Conservation (phyloP, 2,113 vertebrate genomes). For the Plestiodon gilberti region DNA sequence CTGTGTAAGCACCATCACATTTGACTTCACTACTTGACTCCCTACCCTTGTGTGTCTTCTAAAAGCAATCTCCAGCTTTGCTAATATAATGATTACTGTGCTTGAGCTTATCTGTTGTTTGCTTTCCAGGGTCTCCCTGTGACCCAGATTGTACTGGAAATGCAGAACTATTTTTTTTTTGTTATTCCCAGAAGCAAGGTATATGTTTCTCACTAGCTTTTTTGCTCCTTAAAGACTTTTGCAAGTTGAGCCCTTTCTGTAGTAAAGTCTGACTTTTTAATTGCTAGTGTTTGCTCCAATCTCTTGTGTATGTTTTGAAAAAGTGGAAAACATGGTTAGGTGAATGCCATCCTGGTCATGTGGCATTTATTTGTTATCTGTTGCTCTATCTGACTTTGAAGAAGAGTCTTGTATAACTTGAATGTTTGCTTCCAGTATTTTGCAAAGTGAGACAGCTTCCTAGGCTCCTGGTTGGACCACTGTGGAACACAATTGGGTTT, state of each 20-base stretch:
- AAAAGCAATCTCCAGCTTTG: not conserved
- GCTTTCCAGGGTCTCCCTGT: not conserved
- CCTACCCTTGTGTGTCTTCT: not conserved
- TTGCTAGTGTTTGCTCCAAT: not conserved
- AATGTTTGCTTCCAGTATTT: not conserved
- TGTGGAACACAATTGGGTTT: not conserved
- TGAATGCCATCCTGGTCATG: too few relatives aligned
- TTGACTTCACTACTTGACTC: not conserved
- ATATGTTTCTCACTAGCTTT: not conserved
- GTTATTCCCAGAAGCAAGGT: not conserved
- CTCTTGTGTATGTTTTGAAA: not conserved
- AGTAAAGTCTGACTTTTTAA: not conserved
- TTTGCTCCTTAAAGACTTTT: not conserved
- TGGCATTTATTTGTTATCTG: not conserved
- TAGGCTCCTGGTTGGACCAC: too few relatives aligned
- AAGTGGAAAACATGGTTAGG: not conserved
- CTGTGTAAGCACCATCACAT: conserved; percentile 2
- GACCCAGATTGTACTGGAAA: not conserved
- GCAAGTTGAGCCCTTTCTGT: not conserved
- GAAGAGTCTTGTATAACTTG: not conserved
- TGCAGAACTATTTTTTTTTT: not conserved
- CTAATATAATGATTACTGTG: not conserved
- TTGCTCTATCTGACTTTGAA: not conserved
- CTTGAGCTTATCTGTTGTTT: not conserved
- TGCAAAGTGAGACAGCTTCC: not conserved